Percentiles rank a stretch among this genome's conserved stretches.
Evolutionary conservation across 1,140 invertebrate genomes (phyloP).

Genomic region (Metaphire vulgaris): DNA sequence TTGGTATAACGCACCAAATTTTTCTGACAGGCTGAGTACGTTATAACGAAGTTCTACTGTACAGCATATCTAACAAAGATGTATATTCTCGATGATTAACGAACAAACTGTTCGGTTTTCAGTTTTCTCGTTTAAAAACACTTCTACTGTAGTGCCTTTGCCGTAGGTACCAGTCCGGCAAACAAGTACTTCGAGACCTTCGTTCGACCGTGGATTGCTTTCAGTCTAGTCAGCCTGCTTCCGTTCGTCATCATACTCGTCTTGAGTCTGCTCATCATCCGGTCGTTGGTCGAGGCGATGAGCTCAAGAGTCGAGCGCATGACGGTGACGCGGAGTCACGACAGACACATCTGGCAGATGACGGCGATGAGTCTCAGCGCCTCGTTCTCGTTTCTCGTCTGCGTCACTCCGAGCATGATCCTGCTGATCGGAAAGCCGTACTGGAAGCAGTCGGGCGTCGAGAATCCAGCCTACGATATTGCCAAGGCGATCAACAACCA

Average conservation of each 20-base stretch:
- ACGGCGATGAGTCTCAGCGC: constrained; percentile 6
- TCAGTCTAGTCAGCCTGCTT: constrained; percentile 16
- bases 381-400: constrained; percentile 4
- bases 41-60: too few relatives aligned
- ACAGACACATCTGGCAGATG: constrained; percentile 2
- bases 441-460: neutral
- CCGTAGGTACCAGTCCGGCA: constrained; percentile 8
- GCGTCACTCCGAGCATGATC: neutral
- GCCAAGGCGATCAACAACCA: constrained; percentile 27
- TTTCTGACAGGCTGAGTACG: too few relatives aligned
- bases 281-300: neutral
- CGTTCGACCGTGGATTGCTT: constrained; percentile 31
- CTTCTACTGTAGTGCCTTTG: too few relatives aligned
- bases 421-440: neutral
- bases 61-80: too few relatives aligned
- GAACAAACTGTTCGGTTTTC: too few relatives aligned
- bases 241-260: constrained; percentile 25
- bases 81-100: too few relatives aligned
- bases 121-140: too few relatives aligned
- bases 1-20: too few relatives aligned
- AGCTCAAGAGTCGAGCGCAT: neutral
- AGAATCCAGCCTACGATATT: constrained; percentile 23
- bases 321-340: neutral
- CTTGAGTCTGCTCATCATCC: constrained; percentile 27
- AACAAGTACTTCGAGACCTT: constrained; percentile 25